A percentile compares a stretch with the other conserved stretches of the same genome.
These are phyloP conservation scores for Griposia aprilina DNA, from an alignment of 2,888 invertebrate genomes.

Conservation along the genomic window DNA sequence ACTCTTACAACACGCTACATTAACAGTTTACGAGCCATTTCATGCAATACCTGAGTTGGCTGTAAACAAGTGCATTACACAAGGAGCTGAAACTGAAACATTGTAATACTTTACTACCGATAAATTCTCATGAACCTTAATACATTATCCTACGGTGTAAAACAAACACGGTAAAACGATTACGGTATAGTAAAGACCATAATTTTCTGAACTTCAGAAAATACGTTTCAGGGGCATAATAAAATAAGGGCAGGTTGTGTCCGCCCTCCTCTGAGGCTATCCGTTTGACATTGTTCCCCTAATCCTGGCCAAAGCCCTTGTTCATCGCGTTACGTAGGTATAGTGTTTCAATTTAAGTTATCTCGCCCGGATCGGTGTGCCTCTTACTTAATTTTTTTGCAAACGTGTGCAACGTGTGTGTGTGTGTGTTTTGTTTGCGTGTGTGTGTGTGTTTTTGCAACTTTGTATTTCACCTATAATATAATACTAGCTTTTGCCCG, in stretches of 20 bases:
- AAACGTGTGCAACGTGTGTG: no score
- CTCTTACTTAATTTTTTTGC: slow-evolving; percentile 8
- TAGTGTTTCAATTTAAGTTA: slow-evolving; percentile 61
- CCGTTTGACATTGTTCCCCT: slow-evolving; percentile 68
- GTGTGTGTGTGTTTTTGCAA: no score
- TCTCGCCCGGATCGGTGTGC: not conserved
- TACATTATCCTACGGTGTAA: slow-evolving; percentile 35
- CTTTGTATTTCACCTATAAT: not conserved
- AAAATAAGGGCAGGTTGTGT: slow-evolving; percentile 61
- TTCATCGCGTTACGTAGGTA: slow-evolving; percentile 40
- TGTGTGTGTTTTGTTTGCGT: no score
- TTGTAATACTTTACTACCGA: slow-evolving; percentile 35
- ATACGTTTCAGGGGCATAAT: slow-evolving; percentile 51
- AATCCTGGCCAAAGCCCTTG: slow-evolving; percentile 56
- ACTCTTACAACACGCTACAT: slow-evolving; percentile 9
- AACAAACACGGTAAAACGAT: slow-evolving; percentile 48
- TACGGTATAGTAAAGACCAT: slow-evolving; percentile 36
- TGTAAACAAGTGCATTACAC: slow-evolving; percentile 30
- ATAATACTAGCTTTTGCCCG: no score
- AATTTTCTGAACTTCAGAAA: slow-evolving; percentile 50
- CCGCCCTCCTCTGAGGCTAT: slow-evolving; percentile 63
- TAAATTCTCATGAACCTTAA: slow-evolving; percentile 41
- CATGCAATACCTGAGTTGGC: slow-evolving; percentile 31
- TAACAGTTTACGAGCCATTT: slow-evolving; percentile 35
- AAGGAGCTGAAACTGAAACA: slow-evolving; percentile 29